These are phyloP conservation scores for Megamerina dolium DNA, from an alignment of 2,888 invertebrate species.

Conservation along the genomic window DNA sequence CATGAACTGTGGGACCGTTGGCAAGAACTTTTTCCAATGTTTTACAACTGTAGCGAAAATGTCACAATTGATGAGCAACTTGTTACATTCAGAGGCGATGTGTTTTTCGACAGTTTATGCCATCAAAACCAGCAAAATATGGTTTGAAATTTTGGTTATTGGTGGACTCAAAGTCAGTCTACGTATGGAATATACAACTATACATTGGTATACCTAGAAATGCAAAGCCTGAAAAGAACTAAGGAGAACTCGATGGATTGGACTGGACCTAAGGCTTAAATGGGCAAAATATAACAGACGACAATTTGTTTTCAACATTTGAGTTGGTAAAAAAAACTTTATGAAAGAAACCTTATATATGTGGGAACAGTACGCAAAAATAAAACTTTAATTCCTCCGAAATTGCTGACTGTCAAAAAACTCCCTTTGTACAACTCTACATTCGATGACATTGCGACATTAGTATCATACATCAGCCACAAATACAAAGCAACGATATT, in stretches of 20 bases:
- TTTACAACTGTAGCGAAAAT: too few species aligned
- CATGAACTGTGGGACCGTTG: neutral
- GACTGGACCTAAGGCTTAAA: conserved; percentile 4
- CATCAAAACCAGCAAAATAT: too few species aligned
- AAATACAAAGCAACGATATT: too few species aligned
- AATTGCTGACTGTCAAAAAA: conserved; percentile 8
- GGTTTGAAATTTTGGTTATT: too few species aligned
- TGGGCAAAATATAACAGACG: too few species aligned
- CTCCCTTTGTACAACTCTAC: conserved; percentile 9
- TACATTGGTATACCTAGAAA: conserved; percentile 6
- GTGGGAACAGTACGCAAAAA: conserved; percentile 4
- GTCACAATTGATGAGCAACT: too few species aligned
- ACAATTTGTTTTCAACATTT: neutral
- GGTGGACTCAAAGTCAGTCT: neutral
- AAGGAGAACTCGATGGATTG: neutral
- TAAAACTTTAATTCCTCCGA: conserved; percentile 3
- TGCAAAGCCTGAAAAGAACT: too few species aligned
- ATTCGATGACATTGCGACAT: too few species aligned
- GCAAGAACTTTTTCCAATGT: too few species aligned
- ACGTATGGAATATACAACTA: conserved; percentile 6
- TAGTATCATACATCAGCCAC: too few species aligned
- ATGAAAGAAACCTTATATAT: conserved; percentile 5
- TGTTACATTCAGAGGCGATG: too few species aligned
- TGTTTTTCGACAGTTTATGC: too few species aligned
- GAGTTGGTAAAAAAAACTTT: conserved; percentile 2